Evolutionary conservation across 2,113 vertebrate species (phyloP).

Genomic region (Talpa occidentalis): DNA sequence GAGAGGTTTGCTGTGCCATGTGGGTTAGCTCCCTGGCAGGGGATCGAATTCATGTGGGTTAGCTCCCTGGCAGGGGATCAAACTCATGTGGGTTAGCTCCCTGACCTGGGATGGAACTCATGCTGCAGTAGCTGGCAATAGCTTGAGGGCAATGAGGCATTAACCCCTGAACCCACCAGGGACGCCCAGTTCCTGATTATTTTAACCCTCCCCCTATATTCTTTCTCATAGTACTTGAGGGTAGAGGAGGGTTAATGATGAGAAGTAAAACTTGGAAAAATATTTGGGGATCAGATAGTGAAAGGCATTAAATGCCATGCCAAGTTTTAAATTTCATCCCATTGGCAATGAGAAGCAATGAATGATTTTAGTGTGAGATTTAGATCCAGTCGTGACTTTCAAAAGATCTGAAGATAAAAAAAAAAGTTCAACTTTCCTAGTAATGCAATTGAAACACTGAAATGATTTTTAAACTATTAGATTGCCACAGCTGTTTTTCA

Average conservation of each 20-base stretch:
- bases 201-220: not conserved
- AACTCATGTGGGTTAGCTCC: too few species aligned
- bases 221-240: not conserved
- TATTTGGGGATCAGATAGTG: not conserved
- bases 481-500: constrained; percentile 39
- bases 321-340: constrained; percentile 41
- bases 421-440: not conserved
- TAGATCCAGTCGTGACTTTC: not conserved
- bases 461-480: constrained; percentile 38
- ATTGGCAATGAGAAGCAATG: not conserved
- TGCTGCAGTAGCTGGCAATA: too few species aligned
- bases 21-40: too few species aligned
- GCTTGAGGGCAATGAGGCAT: too few species aligned
- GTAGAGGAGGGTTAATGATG: not conserved
- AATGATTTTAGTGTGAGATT: not conserved
- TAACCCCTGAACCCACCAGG: too few species aligned
- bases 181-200: not conserved
- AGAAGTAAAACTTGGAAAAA: not conserved
- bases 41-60: too few species aligned
- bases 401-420: not conserved
- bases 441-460: constrained; percentile 29
- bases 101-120: too few species aligned
- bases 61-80: too few species aligned
- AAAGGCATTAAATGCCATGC: not conserved
- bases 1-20: too few species aligned